Evolutionary conservation across 2,113 vertebrate species (phyloP).

Genomic region (Tylochromis polylepis): DNA sequence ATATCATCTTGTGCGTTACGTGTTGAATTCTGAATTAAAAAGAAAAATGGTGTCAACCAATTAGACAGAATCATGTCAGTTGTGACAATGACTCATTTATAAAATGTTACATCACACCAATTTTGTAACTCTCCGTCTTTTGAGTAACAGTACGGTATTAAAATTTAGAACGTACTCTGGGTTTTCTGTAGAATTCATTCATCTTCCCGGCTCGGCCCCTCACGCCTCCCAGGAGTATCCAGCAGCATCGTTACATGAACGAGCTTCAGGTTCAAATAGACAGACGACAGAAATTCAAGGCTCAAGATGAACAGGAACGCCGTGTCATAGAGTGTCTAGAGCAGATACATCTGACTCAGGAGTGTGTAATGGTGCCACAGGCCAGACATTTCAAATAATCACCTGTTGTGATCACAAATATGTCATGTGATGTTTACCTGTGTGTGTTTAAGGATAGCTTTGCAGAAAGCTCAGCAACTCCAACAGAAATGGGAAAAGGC

Average conservation of each 20-base stretch:
- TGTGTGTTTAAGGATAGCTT: constrained; percentile 66
- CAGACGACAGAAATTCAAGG: constrained; percentile 39
- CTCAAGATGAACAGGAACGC: constrained; percentile 57
- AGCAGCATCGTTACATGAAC: constrained; percentile 66
- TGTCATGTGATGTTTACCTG: background rate
- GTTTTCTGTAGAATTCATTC: constrained; percentile 67
- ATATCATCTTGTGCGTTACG: too few species aligned
- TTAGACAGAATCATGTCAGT: background rate
- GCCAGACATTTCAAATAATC: background rate
- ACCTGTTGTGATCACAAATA: background rate
- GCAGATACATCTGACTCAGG: constrained; percentile 74
- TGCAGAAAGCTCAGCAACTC: constrained; percentile 67
- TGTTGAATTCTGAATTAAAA: too few species aligned
- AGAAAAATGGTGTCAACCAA: too few species aligned
- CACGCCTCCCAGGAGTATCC: constrained; percentile 64
- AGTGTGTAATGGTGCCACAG: constrained; percentile 63
- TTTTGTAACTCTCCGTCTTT: background rate
- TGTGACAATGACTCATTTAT: background rate
- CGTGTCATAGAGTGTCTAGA: constrained; percentile 67
- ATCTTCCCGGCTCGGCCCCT: constrained; percentile 73
- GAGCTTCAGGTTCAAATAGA: constrained; percentile 71
- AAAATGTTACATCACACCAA: background rate
- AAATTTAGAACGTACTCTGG: background rate
- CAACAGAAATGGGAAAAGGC: constrained; percentile 68
- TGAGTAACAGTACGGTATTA: background rate